Conservation (phyloP, 2,113 vertebrate genomes). For the Lagopus leucura region DNA sequence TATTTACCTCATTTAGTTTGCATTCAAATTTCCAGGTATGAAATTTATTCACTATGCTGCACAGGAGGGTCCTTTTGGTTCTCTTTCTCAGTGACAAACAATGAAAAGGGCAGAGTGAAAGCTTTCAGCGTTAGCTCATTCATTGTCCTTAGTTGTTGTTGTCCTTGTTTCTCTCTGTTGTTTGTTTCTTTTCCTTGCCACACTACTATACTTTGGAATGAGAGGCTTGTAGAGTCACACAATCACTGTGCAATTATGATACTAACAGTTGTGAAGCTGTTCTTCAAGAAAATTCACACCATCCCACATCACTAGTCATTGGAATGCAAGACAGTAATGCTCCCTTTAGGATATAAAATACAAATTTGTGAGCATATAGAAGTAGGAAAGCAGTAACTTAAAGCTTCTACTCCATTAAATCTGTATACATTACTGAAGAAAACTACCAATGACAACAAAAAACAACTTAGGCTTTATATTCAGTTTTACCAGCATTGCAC, state of each 20-base stretch:
- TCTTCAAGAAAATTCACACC: conserved; percentile 19
- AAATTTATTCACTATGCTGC: not conserved
- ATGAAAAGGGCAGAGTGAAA: not conserved
- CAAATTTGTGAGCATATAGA: not conserved
- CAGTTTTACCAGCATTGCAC: not conserved
- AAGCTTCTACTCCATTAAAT: not conserved
- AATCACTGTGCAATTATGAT: not conserved
- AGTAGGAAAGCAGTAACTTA: not conserved
- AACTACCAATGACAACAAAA: too few relatives aligned
- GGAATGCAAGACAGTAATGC: not conserved
- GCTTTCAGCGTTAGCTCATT: not conserved
- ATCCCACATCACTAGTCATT: not conserved
- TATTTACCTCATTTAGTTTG: not conserved
- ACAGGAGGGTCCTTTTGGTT: not conserved
- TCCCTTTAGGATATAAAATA: conserved; percentile 28
- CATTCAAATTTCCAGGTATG: not conserved
- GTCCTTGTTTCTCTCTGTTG: not conserved
- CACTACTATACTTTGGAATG: not conserved
- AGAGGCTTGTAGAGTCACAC: not conserved
- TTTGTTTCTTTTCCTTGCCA: not conserved
- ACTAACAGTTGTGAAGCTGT: not conserved
- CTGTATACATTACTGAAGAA: not conserved
- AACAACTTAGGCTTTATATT: not conserved
- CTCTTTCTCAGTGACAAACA: not conserved
- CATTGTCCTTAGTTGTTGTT: not conserved